These are phyloP conservation scores for Periphyllus acericola DNA, from an alignment of 2,888 invertebrate species.

Conservation along the genomic window DNA sequence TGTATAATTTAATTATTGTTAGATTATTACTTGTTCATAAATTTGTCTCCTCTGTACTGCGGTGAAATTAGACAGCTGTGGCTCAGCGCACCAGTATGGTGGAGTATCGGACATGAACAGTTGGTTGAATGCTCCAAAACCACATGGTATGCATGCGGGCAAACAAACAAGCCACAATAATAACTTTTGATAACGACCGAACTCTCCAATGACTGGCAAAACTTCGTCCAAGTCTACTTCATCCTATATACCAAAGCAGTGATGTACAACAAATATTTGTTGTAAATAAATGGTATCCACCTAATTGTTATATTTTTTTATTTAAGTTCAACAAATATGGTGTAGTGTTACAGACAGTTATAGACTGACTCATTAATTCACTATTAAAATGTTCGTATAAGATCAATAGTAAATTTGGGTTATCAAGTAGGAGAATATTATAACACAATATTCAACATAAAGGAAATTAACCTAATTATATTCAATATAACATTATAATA, in stretches of 20 bases:
- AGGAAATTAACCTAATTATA: too few relatives aligned
- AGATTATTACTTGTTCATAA: constrained; percentile 68
- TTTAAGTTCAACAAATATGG: too few relatives aligned
- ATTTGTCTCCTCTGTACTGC: constrained; percentile 71
- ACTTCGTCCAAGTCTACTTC: constrained; percentile 85
- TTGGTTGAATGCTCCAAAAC: constrained; percentile 92
- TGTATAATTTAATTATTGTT: not conserved
- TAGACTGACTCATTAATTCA: too few relatives aligned
- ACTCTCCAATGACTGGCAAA: constrained; percentile 86
- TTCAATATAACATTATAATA: too few relatives aligned
- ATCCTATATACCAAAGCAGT: constrained; percentile 67
- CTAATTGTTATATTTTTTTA: too few relatives aligned
- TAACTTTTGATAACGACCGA: constrained; percentile 87
- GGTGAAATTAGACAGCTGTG: constrained; percentile 74
- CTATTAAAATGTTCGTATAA: too few relatives aligned
- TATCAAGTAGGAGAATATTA: too few relatives aligned
- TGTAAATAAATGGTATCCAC: too few relatives aligned
- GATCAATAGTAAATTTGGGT: too few relatives aligned
- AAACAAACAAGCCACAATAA: constrained; percentile 87
- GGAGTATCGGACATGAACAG: constrained; percentile 91
- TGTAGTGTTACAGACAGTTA: too few relatives aligned
- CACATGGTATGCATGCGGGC: constrained; percentile 89
- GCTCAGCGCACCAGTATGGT: constrained; percentile 84
- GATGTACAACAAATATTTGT: too few relatives aligned
- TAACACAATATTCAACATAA: too few relatives aligned